Conservation (phyloP, 2,113 vertebrate genomes). For the Cyanoramphus novaezelandiae region DNA sequence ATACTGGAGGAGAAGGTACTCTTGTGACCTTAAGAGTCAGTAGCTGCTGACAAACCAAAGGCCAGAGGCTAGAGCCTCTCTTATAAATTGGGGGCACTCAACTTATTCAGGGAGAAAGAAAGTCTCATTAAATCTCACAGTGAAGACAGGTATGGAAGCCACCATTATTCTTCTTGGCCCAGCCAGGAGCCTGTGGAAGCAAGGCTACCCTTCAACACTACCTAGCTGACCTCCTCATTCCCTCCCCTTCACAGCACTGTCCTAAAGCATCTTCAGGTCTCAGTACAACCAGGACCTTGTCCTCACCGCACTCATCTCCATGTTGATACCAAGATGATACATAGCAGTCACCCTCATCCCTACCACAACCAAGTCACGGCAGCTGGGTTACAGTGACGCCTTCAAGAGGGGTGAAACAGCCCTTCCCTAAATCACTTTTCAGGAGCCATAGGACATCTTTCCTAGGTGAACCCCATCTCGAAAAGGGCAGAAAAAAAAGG, state of each 20-base stretch:
- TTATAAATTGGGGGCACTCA: neutral
- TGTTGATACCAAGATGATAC: neutral
- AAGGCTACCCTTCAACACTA: fast-evolving
- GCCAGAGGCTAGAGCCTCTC: neutral
- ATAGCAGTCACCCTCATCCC: neutral
- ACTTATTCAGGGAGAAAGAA: neutral
- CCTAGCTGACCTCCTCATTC: neutral
- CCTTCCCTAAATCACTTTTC: neutral
- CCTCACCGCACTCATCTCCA: fast-evolving
- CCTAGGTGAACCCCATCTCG: neutral
- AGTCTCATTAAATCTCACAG: neutral
- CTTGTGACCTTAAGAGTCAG: neutral
- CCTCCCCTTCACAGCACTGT: neutral
- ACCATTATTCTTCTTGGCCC: neutral
- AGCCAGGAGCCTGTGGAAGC: neutral
- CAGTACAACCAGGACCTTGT: neutral
- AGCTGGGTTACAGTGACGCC: neutral
- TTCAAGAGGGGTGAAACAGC: neutral
- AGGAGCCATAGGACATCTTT: neutral
- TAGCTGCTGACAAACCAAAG: neutral
- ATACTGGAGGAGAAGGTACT: neutral
- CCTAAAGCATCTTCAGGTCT: neutral
- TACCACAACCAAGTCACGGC: fast-evolving
- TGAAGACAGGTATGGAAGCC: fast-evolving
- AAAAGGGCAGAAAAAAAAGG: neutral